These are phyloP conservation scores for Dyspetes luteomarginatus DNA, from an alignment of 2,888 invertebrate species.

Conservation along the genomic window DNA sequence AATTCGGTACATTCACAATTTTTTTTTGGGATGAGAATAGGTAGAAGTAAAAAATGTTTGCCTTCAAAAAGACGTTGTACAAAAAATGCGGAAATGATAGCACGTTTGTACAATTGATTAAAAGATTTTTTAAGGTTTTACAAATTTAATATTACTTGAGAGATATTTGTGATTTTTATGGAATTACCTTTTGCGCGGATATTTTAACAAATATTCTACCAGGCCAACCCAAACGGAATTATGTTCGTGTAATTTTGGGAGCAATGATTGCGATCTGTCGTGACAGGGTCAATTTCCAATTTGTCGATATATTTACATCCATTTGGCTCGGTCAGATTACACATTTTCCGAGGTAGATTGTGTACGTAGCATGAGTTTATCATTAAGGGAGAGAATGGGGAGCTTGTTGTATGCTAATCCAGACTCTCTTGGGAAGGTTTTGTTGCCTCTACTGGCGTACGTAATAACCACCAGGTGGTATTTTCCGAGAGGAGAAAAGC, in stretches of 20 bases:
- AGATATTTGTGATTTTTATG: background rate
- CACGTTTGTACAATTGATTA: no score
- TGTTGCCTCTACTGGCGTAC: slow-evolving; percentile 4
- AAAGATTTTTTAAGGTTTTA: no score
- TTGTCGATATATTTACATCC: slow-evolving; percentile 41
- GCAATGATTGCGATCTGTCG: slow-evolving; percentile 13
- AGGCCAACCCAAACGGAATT: background rate
- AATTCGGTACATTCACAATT: no score
- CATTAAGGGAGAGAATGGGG: slow-evolving; percentile 5
- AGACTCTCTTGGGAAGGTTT: slow-evolving; percentile 25
- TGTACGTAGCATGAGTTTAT: slow-evolving; percentile 37
- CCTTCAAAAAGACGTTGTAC: no score
- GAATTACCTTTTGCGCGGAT: background rate
- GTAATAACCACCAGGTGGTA: slow-evolving; percentile 24
- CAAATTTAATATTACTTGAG: background rate
- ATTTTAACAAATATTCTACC: background rate
- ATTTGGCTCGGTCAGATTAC: slow-evolving; percentile 35
- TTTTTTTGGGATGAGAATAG: no score
- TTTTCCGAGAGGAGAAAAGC: slow-evolving; percentile 19
- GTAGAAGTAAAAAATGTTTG: no score
- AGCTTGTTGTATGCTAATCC: slow-evolving; percentile 36
- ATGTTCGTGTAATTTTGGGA: background rate
- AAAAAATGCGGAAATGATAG: no score
- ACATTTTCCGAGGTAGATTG: slow-evolving; percentile 16
- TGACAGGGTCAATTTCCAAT: slow-evolving; percentile 35